phyloP scores from a whole-genome alignment of 2,113 vertebrate genomes.

The Dunckerocampus dactyliophorus region DNA sequence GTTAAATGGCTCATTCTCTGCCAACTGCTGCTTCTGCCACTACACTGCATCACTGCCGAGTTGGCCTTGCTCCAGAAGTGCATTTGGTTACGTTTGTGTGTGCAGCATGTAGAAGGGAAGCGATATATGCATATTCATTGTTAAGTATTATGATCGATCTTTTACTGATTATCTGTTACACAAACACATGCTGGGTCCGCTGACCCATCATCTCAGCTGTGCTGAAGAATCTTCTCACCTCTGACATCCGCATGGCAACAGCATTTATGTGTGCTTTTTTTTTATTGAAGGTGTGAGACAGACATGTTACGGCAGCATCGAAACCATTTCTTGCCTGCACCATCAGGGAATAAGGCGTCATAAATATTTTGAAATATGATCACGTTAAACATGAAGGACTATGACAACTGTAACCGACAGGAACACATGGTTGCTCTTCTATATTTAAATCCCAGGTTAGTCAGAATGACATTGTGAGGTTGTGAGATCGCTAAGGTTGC shows the following conservation, averaged over 20 bases:
- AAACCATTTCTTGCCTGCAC: constrained; percentile 33
- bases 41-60: constrained; percentile 29
- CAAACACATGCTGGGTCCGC: constrained; percentile 14
- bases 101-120: neutral
- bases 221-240: constrained; percentile 11
- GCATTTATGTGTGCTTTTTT: neutral
- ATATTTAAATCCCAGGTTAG: constrained; percentile 66
- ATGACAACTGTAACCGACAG: constrained; percentile 4
- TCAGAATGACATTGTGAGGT: constrained; percentile 60
- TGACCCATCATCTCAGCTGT: constrained; percentile 35
- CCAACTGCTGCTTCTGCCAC: constrained; percentile 50
- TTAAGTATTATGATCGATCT: constrained; percentile 32
- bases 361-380: constrained; percentile 53
- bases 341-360: constrained; percentile 33
- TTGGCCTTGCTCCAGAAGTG: constrained; percentile 39
- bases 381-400: constrained; percentile 43
- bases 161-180: constrained; percentile 39
- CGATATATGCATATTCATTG: constrained; percentile 39
- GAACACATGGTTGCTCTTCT: constrained; percentile 40
- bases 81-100: constrained; percentile 8
- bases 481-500: constrained; percentile 62
- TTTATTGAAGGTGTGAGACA: constrained; percentile 3
- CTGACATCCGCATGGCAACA: neutral
- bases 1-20: constrained; percentile 26
- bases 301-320: constrained; percentile 16